Evolutionary conservation across 2,113 vertebrate genomes (phyloP).

Genomic region (Lepidothrix coronata): DNA sequence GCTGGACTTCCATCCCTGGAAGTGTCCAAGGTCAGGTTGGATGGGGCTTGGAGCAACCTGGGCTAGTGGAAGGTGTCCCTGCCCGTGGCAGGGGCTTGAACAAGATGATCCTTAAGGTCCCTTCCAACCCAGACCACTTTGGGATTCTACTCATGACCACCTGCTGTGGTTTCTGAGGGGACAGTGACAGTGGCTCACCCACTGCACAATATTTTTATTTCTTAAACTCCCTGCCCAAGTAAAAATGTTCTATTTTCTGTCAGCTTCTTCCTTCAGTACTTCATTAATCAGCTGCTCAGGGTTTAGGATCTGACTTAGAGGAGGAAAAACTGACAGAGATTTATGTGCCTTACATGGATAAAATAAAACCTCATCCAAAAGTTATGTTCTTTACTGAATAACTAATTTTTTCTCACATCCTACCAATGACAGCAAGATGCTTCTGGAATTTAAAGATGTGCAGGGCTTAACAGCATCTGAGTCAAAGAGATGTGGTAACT

Average conservation of each 20-base stretch:
- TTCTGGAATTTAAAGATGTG: not conserved
- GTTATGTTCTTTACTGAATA: not conserved
- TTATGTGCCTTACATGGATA: not conserved
- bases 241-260: not conserved
- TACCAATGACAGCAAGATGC: not conserved
- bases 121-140: not conserved
- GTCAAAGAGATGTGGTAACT: not conserved
- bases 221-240: not conserved
- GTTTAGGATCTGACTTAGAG: not conserved
- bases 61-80: not conserved
- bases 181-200: not conserved
- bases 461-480: not conserved
- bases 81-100: not conserved
- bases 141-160: not conserved
- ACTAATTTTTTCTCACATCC: not conserved
- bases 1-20: not conserved
- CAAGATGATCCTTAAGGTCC: not conserved
- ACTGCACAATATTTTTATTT: not conserved
- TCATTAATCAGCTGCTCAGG: not conserved
- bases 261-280: not conserved
- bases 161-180: not conserved
- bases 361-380: not conserved
- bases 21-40: not conserved
- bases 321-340: not conserved
- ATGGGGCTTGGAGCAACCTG: not conserved